Conservation (phyloP, 2,888 invertebrate species). For the Erebia palarica region DNA sequence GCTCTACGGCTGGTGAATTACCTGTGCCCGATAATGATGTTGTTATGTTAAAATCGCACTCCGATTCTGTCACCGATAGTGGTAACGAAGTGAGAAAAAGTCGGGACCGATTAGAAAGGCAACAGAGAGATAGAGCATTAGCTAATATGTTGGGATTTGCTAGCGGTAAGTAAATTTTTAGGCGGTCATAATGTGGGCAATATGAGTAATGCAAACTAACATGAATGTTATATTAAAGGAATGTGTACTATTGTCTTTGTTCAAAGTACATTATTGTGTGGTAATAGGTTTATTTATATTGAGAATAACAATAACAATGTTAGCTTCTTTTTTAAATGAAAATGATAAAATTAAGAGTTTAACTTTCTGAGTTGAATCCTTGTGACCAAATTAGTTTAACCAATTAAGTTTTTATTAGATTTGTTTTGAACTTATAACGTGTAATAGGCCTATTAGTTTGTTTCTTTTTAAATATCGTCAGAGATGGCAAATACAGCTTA, state of each 20-base stretch:
- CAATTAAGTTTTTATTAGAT: too few species aligned
- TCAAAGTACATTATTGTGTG: not conserved
- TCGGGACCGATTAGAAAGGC: conserved; percentile 39
- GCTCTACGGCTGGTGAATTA: not conserved
- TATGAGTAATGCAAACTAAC: not conserved
- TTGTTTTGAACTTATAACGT: too few species aligned
- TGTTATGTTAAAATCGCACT: conserved; percentile 54
- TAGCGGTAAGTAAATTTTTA: conserved; percentile 62
- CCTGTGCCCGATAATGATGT: conserved; percentile 39
- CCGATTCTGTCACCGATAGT: conserved; percentile 51
- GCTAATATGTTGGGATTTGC: conserved; percentile 68
- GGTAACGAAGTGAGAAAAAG: conserved; percentile 17
- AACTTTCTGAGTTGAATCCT: too few species aligned
- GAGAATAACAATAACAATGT: too few species aligned
- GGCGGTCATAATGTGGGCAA: not conserved
- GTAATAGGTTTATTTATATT: conserved; percentile 3
- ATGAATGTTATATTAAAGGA: not conserved
- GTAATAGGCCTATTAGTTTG: too few species aligned
- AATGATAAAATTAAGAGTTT: too few species aligned
- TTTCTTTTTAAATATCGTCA: too few species aligned
- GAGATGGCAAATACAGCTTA: too few species aligned
- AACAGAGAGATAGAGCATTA: conserved; percentile 55
- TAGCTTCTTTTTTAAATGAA: too few species aligned
- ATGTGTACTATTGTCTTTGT: not conserved
- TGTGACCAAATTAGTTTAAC: too few species aligned